Evolutionary conservation across 2,888 invertebrate genomes (phyloP).

Genomic region (Eustalomyia histrio): DNA sequence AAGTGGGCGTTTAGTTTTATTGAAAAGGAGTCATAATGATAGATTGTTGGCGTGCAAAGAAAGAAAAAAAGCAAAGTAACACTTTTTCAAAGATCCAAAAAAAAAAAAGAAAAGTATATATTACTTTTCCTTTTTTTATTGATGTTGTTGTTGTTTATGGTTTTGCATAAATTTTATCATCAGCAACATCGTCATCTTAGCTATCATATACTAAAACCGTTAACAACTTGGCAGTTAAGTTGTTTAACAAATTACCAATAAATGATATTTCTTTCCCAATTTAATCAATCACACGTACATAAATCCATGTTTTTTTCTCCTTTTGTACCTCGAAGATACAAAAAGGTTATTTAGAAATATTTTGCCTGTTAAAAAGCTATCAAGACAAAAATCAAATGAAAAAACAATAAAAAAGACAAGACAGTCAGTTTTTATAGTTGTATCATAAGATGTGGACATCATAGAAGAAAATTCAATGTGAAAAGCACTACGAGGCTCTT

Average conservation of each 20-base stretch:
- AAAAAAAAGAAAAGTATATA: slow-evolving; percentile 46
- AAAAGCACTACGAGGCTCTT: background rate
- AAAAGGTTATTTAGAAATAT: slow-evolving; percentile 13
- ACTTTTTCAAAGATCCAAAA: background rate
- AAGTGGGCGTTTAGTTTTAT: slow-evolving; percentile 63
- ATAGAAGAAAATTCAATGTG: background rate
- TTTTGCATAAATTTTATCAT: slow-evolving; percentile 64
- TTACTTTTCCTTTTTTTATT: slow-evolving; percentile 57
- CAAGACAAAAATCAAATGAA: background rate
- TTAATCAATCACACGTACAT: slow-evolving; percentile 73
- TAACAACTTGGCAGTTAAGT: slow-evolving; percentile 65
- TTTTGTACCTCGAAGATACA: background rate
- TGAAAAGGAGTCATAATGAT: slow-evolving; percentile 66
- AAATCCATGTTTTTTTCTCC: slow-evolving; percentile 2
- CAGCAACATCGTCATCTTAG: slow-evolving; percentile 13
- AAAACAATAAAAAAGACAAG: background rate
- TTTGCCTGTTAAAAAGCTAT: slow-evolving; percentile 41
- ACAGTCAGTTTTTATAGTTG: background rate
- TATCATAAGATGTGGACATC: background rate
- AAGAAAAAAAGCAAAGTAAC: slow-evolving; percentile 22
- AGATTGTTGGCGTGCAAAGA: slow-evolving; percentile 60
- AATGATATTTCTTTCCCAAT: slow-evolving; percentile 76
- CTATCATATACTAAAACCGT: slow-evolving; percentile 44
- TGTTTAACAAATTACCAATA: slow-evolving; percentile 74
- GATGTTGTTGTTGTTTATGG: slow-evolving; percentile 16